Conservation (phyloP, 2,888 invertebrate species). For the Romanomermis culicivorax region DNA sequence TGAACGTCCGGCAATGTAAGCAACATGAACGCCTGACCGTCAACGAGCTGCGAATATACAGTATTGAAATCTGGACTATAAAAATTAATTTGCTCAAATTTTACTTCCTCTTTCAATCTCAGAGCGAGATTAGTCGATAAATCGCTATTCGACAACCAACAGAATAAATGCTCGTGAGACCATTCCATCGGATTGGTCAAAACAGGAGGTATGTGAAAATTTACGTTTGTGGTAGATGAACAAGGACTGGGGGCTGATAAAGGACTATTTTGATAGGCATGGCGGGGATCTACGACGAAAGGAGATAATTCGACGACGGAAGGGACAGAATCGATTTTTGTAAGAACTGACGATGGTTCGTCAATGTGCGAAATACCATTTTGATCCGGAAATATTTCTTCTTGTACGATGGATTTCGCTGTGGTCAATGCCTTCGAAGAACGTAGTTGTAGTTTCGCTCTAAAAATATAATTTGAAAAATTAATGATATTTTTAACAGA, state of each 20-base stretch:
- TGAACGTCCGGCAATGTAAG: not conserved
- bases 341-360: too few relatives aligned
- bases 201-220: not conserved
- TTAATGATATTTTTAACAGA: too few relatives aligned
- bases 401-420: too few relatives aligned
- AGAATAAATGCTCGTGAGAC: not conserved
- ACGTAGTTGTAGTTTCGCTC: too few relatives aligned
- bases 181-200: not conserved
- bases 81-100: too few relatives aligned
- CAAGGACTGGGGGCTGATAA: too few relatives aligned
- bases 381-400: too few relatives aligned
- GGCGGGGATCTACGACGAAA: not conserved
- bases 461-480: too few relatives aligned
- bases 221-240: not conserved
- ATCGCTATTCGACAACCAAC: not conserved
- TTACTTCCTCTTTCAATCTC: not conserved
- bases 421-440: too few relatives aligned
- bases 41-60: not conserved
- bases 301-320: not conserved
- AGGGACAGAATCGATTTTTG: too few relatives aligned
- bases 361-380: too few relatives aligned
- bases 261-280: not conserved
- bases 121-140: not conserved
- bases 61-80: not conserved
- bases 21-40: conserved; percentile 1